Base-by-base conservation (phyloP, 2,797 vertebrate species). In the Podarcis siculus region DNA sequence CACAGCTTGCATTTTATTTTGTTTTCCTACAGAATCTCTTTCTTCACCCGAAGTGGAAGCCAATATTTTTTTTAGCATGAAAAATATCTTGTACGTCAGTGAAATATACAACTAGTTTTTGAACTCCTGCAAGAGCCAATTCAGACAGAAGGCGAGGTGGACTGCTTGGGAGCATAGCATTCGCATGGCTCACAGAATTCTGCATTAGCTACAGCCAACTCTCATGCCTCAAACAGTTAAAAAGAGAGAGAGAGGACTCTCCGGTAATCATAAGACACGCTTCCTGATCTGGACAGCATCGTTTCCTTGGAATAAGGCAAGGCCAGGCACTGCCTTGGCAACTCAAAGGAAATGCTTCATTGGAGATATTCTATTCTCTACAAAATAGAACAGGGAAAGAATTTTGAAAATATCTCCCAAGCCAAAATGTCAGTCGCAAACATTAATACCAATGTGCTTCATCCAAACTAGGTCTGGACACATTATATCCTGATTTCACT, bases 161-260 rank as follows among this genome's bases (percentile, higher is more conserved):
- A 25, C 72, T 90, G 27, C 77, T 61, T 92, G 79, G 87, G 91
- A 87, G 45, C 49, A 9, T 69, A 55, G 89, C 73, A 91, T 90
- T 27, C 82, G 69, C 39, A 91, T 27, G 17, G 1, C n/a, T 88
- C 0, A 0, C 9, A 85, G 3, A 32, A 2, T 66, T 19, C 0
- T 76, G 72, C 66, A 37, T 82, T 78, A 37, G 69, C 1, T 69
- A n/a, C 0, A 0, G 35, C 3, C 37, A 91, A 85, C 1, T 3
- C 6, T 87, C 90, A 79, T 87, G n/a, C 2, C 61, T 89, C 86
- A 1, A 2, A 0, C 23, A 72, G 5, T 64, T 93, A 15, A 82
- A 30, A 90, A 35, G 8, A 49, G 13, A 15, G 45, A 55, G 49
- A 55, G 3, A 35, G 35, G 35, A 8, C n/a, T 45, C 25, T 4